Evolutionary conservation across 2,888 invertebrate genomes (phyloP).

Genomic region (Platycheirus rosarum): DNA sequence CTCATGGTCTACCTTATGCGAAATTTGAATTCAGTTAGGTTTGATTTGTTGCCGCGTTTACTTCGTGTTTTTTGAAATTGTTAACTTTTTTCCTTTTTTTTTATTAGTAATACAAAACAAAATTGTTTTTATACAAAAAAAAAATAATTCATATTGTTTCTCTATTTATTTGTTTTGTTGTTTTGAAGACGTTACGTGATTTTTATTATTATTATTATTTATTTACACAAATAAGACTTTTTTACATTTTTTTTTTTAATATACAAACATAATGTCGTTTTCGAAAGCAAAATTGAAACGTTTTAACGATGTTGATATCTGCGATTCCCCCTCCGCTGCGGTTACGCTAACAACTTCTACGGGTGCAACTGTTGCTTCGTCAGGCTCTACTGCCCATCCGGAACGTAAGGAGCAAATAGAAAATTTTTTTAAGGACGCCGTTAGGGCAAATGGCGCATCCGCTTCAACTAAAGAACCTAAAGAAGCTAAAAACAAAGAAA

Average conservation of each 20-base stretch:
- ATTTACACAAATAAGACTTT: conserved; percentile 1
- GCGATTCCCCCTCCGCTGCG: conserved; percentile 77
- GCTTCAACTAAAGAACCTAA: conserved; percentile 80
- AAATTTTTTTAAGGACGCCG: conserved; percentile 82
- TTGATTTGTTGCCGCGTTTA: conserved; percentile 67
- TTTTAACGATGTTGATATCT: conserved; percentile 81
- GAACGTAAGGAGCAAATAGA: conserved; percentile 82
- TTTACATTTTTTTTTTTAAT: background rate
- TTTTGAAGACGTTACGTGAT: background rate
- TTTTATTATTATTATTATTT: background rate
- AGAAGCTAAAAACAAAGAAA: conserved; percentile 79
- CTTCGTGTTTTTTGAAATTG: conserved; percentile 50
- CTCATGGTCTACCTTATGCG: conserved; percentile 19
- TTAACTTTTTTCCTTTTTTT: conserved; percentile 40
- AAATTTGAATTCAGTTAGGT: conserved; percentile 57
- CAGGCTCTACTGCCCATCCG: conserved; percentile 75
- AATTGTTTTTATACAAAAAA: conserved; percentile 1
- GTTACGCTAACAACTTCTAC: conserved; percentile 59
- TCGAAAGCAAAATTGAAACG: conserved; percentile 82
- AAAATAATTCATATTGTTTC: conserved; percentile 2
- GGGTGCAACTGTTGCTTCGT: conserved; percentile 57
- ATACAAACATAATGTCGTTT: conserved; percentile 81
- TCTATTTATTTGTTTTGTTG: background rate
- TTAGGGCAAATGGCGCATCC: conserved; percentile 79
- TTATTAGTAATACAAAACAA: conserved; percentile 18